Base-by-base conservation (phyloP, 2,888 invertebrate genomes). In the Drosophila macrothrix region DNA sequence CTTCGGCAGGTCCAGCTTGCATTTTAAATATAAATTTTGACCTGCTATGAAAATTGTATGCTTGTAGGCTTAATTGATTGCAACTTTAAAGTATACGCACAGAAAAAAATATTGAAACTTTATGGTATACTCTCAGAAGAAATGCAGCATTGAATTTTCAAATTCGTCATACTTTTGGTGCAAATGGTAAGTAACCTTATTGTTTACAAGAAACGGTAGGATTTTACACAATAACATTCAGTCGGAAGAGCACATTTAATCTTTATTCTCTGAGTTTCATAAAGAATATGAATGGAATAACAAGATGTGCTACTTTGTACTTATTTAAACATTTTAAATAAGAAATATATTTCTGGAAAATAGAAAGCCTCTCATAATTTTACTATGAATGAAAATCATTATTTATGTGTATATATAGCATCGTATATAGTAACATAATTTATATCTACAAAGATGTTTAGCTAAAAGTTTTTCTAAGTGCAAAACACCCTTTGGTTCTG, bases 1-100 rank as follows among this genome's bases (percentile, higher is more conserved):
- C 9, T 28, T 46, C 14, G 22, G 22, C 46, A 22, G 0, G 22
- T 7, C 14, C 22, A 22, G 46, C 14, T 22, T 22, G 4, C 22
- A 14, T 14, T 22, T 22, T 46, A 9, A 9, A 46, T 46, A 22
- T 16, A 7, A 4, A 9, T 22, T 22, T 7, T 14, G 1, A 2
- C 7, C 4, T n/a, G 41, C 10, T 31, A 2, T 31, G 9, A 9
- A 31, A n/a, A n/a, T 9, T 39, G 4, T 19, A 19, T 9, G 9
- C 3, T 19, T 10, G 2, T n/a, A 1, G 22, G 5, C 12, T 0
- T 5, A n/a, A 2, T 41, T 2, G 41, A 41, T 12, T 12, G n/a
- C 1, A 2, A 1, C 0, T 10, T 10, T n/a, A 19, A 19, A 19
- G 19, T 0, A 16, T 37, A 16, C 16, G 5, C 16, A 2, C 6